Evolutionary conservation across 1,140 invertebrate species (phyloP).

Genomic region (Zeugodacus cucurbitae): DNA sequence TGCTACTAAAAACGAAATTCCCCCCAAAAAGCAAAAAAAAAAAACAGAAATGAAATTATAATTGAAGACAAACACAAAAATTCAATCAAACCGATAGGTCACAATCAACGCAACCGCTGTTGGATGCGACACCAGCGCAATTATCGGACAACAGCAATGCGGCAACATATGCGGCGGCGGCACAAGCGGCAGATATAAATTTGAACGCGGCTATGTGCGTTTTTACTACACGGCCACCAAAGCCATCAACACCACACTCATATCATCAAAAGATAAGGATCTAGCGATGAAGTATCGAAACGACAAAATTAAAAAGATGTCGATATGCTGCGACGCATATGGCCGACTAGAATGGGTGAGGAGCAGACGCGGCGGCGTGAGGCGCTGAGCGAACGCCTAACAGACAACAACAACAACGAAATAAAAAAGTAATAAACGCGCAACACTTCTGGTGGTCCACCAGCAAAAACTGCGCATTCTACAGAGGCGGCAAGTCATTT

Average conservation of each 20-base stretch:
- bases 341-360: background rate
- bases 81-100: conserved; percentile 13
- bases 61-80: conserved; percentile 27
- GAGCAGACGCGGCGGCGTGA: background rate
- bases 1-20: background rate
- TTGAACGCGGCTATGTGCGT: background rate
- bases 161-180: conserved; percentile 17
- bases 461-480: background rate
- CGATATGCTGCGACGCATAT: background rate
- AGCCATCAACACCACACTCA: conserved; percentile 31
- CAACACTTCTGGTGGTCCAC: conserved; percentile 22
- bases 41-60: too few species aligned
- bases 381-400: background rate
- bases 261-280: conserved; percentile 33
- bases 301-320: conserved; percentile 39
- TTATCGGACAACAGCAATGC: background rate
- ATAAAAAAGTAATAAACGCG: background rate
- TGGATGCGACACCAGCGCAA: background rate
- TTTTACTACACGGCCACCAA: background rate
- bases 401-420: background rate
- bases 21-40: background rate
- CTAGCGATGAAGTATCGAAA: conserved; percentile 28
- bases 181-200: conserved; percentile 20
- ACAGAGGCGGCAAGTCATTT: background rate
- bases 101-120: background rate